A percentile compares a stretch with the other conserved stretches of the same genome.
Conservation (phyloP, 2,888 invertebrate genomes). For the Esperia sulphurella region DNA sequence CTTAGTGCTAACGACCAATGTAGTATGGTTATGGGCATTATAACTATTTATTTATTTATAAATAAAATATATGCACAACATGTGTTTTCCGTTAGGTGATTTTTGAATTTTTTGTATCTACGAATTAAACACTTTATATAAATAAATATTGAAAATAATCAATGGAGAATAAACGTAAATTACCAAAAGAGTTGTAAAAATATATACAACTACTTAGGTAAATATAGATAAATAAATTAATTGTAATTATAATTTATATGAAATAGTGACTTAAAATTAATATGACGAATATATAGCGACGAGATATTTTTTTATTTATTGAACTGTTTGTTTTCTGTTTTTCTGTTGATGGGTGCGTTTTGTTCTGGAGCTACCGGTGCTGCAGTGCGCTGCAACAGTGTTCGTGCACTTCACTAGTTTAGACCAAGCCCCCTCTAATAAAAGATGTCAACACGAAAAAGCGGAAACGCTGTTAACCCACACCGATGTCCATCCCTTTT, state of each 20-base stretch:
- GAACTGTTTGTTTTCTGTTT: too few relatives aligned
- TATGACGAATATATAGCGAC: neutral
- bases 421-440: too few relatives aligned
- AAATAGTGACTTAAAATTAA: neutral
- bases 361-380: too few relatives aligned
- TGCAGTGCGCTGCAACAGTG: too few relatives aligned
- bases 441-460: too few relatives aligned
- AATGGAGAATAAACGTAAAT: too few relatives aligned
- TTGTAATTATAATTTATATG: neutral
- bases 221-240: neutral
- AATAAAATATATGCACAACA: constrained; percentile 25
- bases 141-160: neutral
- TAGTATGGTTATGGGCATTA: constrained; percentile 29
- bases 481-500: too few relatives aligned
- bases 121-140: neutral
- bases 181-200: too few relatives aligned
- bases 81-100: constrained; percentile 6
- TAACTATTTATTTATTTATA: constrained; percentile 2
- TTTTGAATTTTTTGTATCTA: constrained; percentile 3
- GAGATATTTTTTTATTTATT: constrained; percentile 8
- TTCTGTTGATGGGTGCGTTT: too few relatives aligned
- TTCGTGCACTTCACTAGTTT: too few relatives aligned
- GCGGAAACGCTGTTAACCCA: too few relatives aligned
- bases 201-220: too few relatives aligned
- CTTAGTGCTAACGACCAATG: constrained; percentile 27